Base-by-base conservation (phyloP, 2,888 invertebrate species). In the Criorhina ranunculi region DNA sequence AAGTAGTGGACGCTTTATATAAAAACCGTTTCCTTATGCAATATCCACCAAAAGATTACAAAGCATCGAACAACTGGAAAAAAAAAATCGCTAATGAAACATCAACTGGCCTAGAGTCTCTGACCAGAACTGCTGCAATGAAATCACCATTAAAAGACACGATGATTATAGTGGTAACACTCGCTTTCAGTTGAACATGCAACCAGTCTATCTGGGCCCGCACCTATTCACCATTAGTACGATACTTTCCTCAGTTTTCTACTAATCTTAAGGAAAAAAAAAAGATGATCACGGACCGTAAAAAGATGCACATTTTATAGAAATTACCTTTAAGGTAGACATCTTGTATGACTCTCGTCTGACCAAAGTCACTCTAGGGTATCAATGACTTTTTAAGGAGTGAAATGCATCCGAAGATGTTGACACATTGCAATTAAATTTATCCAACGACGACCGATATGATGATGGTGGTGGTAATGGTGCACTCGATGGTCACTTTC, bases 341-440 rank as follows among this genome's bases (percentile, higher is more conserved):
- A 12, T 24, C 35, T n/a, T n/a, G n/a, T 29, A 15, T 9, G 31
- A 44, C 51, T 51, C 24, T 19, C 17, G 55, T 15, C 67, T 69
- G 69, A 64, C 64, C 69, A 76, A 69, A 76, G 69, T 62, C 75
- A 62, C 46, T 81, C 62, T 62, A 49, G n/a, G 69, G 75, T 77
- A 77, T 82, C 66, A 82, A 59, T 72, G 77, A 82, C 82, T 72
- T 33, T 72, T 77, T 66, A 76, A 76, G 76, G 76, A 82, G 81
- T 70, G 81, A 82, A 82, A 82, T 76, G 76, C 76, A 82, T 66
- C 66, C 44, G 33, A 64, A 62, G 70, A 64, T 57, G 70, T 57
- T 46, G 78, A 69, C 69, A 78, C 55, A 62, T 35, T 46, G 62
- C 60, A 78, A 64, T 78, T 70, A 49, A 46, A 57, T 59, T 29